These are phyloP conservation scores for Neuroterus valhalla DNA, from an alignment of 1,140 invertebrate species.

Conservation along the genomic window DNA sequence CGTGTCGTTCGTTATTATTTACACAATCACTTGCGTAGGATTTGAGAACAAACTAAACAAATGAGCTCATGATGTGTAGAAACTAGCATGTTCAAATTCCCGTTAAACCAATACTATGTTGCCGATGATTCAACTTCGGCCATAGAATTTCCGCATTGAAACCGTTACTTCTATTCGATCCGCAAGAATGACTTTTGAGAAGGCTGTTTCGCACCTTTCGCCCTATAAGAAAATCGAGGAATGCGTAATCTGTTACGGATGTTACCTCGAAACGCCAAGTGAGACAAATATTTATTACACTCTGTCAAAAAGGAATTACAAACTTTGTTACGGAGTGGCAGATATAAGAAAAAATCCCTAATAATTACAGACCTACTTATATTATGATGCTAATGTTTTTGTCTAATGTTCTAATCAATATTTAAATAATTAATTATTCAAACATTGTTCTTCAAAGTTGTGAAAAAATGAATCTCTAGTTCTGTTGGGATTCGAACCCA, in stretches of 20 bases:
- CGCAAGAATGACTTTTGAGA: slow-evolving; percentile 23
- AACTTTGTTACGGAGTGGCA: too few species aligned
- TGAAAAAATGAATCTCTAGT: too few species aligned
- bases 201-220: slow-evolving; percentile 13
- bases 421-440: too few species aligned
- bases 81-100: background rate
- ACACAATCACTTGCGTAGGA: slow-evolving; percentile 1
- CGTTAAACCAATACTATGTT: slow-evolving; percentile 19
- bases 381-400: too few species aligned
- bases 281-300: background rate
- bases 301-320: background rate
- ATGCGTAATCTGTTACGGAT: slow-evolving; percentile 7
- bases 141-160: slow-evolving; percentile 16
- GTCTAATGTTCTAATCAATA: too few species aligned
- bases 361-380: too few species aligned
- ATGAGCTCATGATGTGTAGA: slow-evolving; percentile 10
- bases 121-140: background rate
- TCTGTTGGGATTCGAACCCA: too few species aligned
- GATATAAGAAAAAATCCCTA: too few species aligned
- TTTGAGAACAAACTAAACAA: slow-evolving; percentile 7
- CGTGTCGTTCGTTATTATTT: background rate
- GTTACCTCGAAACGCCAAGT: background rate
- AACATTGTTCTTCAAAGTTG: too few species aligned
- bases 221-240: background rate
- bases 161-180: slow-evolving; percentile 19